phyloP scores from a whole-genome alignment of 2,113 vertebrate genomes.

The Pelecanoides urinatrix region DNA sequence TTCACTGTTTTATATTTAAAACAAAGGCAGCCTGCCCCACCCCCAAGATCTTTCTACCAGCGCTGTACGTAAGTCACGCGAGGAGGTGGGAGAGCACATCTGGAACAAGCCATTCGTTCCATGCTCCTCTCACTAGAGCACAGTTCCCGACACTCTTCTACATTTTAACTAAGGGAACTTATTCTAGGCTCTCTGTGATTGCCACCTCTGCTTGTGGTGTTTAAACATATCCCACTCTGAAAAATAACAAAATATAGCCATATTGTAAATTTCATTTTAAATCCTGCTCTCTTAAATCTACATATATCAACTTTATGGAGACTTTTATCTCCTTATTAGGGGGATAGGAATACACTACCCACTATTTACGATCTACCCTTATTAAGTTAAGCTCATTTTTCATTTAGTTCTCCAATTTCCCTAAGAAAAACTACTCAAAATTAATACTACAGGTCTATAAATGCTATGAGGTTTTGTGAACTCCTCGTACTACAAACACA shows the following conservation, averaged over 20 bases:
- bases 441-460: background rate
- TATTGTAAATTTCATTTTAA: background rate
- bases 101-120: background rate
- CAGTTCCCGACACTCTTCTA: background rate
- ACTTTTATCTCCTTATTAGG: background rate
- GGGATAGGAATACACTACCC: fast-evolving
- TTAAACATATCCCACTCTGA: background rate
- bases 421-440: background rate
- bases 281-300: background rate
- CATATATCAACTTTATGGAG: background rate
- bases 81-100: background rate
- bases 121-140: background rate
- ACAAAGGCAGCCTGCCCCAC: background rate
- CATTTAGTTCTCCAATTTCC: background rate
- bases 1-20: background rate
- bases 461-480: background rate
- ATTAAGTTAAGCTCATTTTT: background rate
- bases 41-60: background rate
- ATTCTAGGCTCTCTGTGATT: background rate
- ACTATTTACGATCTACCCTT: background rate
- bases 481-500: background rate
- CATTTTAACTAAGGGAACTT: background rate
- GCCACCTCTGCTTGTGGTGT: fast-evolving
- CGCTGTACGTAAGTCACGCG: fast-evolving
- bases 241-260: background rate